Conservation (phyloP, 2,113 vertebrate species). For the Serinus canaria region DNA sequence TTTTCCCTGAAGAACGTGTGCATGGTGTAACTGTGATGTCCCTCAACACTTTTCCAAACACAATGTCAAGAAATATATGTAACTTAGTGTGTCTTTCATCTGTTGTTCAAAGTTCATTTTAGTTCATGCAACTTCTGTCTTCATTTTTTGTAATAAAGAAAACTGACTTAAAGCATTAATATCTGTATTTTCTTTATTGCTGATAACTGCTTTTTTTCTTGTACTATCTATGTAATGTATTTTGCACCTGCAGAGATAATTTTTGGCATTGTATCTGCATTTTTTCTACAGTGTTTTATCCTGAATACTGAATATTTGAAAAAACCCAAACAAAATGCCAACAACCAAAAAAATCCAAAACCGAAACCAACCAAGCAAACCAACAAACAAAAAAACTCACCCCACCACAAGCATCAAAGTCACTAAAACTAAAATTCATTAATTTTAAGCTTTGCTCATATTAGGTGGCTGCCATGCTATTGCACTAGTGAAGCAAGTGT, state of each 20-base stretch:
- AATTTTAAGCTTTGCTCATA: not conserved
- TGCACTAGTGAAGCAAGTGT: not conserved
- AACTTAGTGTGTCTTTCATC: conserved; percentile 59
- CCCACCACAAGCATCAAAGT: not conserved
- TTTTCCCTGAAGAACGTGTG: not conserved
- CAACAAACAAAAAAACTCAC: not conserved
- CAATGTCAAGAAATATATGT: conserved; percentile 60
- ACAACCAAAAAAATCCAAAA: too few species aligned
- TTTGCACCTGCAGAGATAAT: not conserved
- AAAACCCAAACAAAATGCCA: fast-evolving
- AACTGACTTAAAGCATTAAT: conserved; percentile 65
- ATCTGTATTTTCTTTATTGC: conserved; percentile 73
- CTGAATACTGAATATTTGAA: not conserved
- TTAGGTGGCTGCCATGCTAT: not conserved
- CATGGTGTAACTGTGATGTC: conserved; percentile 39
- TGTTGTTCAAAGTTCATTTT: conserved; percentile 58
- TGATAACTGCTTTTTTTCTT: conserved; percentile 12
- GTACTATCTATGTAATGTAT: not conserved
- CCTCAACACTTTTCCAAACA: conserved; percentile 39
- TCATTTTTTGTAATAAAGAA: conserved; percentile 77
- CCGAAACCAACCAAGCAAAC: not conserved
- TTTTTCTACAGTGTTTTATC: not conserved
- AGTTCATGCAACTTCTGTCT: conserved; percentile 57
- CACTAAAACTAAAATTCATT: not conserved
- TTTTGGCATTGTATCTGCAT: not conserved